phyloP scores from a whole-genome alignment of 1,140 invertebrate genomes.

The Hesperophylax magnus region DNA sequence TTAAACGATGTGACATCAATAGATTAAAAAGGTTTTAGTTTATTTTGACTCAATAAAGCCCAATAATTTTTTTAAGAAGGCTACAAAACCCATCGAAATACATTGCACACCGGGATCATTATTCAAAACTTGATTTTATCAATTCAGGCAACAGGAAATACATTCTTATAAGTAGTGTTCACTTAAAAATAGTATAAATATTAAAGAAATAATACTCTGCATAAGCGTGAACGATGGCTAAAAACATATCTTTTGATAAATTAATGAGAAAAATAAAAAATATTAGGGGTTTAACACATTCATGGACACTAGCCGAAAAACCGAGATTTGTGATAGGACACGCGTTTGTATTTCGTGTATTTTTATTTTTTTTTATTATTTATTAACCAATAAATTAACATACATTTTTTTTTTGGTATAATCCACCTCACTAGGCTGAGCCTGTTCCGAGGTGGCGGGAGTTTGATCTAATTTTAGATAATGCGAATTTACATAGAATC shows the following conservation, averaged over 20 bases:
- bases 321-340: too few relatives aligned
- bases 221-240: neutral
- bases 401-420: too few relatives aligned
- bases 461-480: too few relatives aligned
- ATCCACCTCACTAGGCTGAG: too few relatives aligned
- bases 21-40: too few relatives aligned
- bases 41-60: conserved; percentile 5
- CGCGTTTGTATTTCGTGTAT: too few relatives aligned
- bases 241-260: neutral
- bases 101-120: neutral
- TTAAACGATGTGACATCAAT: too few relatives aligned
- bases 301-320: too few relatives aligned
- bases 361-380: too few relatives aligned
- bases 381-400: too few relatives aligned
- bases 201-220: neutral
- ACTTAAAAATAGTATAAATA: neutral
- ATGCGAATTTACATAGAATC: too few relatives aligned
- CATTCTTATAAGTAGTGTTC: neutral
- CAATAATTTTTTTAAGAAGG: neutral
- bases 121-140: neutral
- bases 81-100: neutral
- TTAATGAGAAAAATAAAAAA: neutral
- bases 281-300: neutral
- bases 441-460: too few relatives aligned
- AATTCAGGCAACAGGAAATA: neutral